These are phyloP conservation scores for Agapetus fuscipes DNA, from an alignment of 2,888 invertebrate species.

Conservation along the genomic window DNA sequence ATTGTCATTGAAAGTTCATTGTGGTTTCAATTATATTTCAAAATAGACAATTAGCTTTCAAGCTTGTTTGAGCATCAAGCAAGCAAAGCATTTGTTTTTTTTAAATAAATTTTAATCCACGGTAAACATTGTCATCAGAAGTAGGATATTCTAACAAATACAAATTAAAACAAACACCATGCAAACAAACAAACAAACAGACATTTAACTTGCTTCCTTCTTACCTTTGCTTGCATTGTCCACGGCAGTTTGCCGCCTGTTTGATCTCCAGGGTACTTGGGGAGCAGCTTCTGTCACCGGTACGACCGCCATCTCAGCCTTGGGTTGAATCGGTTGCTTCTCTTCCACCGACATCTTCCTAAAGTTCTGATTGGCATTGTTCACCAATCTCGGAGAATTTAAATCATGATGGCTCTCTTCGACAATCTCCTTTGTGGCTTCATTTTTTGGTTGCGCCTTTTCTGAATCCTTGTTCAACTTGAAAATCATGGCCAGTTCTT, in stretches of 20 bases:
- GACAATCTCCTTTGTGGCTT: constrained; percentile 25
- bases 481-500: constrained; percentile 55
- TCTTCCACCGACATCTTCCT: constrained; percentile 38
- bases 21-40: too few relatives aligned
- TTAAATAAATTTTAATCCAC: too few relatives aligned
- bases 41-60: too few relatives aligned
- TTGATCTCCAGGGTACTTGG: constrained; percentile 40
- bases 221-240: constrained; percentile 44
- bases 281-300: too few relatives aligned
- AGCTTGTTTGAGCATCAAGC: too few relatives aligned
- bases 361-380: constrained; percentile 39
- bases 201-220: constrained; percentile 26
- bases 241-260: constrained; percentile 38
- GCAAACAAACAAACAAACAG: constrained; percentile 24
- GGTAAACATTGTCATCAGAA: too few relatives aligned
- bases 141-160: too few relatives aligned
- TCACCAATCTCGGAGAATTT: constrained; percentile 41
- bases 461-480: constrained; percentile 29
- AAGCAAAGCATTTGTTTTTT: too few relatives aligned
- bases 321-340: constrained; percentile 33
- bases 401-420: constrained; percentile 28
- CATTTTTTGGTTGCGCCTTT: too few relatives aligned
- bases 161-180: constrained; percentile 17
- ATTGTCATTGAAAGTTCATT: too few relatives aligned
- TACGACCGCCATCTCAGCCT: constrained; percentile 26